Conservation (phyloP, 2,113 vertebrate genomes). For the Pteruthius melanotis region DNA sequence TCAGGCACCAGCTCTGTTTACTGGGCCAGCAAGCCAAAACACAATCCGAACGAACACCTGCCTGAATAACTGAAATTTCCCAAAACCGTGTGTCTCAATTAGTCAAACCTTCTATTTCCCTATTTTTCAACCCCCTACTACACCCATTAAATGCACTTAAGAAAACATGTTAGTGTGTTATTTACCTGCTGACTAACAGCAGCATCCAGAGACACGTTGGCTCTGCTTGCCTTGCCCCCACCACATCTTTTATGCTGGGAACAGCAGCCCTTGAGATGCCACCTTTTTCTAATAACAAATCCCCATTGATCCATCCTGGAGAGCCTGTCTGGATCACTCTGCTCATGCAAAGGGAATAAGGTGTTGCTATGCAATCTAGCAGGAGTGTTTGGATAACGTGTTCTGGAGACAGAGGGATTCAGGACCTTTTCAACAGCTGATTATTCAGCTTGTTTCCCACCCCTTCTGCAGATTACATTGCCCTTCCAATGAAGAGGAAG, state of each 20-base stretch:
- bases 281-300: neutral
- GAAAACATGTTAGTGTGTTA: neutral
- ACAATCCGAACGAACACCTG: neutral
- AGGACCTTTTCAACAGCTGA: neutral
- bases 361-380: neutral
- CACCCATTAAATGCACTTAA: neutral
- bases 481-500: conserved; percentile 46
- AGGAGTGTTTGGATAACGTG: neutral
- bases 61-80: neutral
- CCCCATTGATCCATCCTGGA: neutral
- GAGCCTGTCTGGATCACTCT: neutral
- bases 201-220: rapidly evolving
- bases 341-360: neutral
- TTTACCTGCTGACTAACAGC: neutral
- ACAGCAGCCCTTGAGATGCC: neutral
- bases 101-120: neutral
- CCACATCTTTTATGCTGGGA: neutral
- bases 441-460: neutral
- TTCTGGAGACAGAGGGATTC: neutral
- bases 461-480: neutral
- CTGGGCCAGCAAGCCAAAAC: neutral
- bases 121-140: neutral
- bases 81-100: neutral
- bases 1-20: neutral
- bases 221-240: neutral